These are phyloP conservation scores for Tamandua tetradactyla DNA, from an alignment of 2,797 vertebrate species.

Conservation along the genomic window DNA sequence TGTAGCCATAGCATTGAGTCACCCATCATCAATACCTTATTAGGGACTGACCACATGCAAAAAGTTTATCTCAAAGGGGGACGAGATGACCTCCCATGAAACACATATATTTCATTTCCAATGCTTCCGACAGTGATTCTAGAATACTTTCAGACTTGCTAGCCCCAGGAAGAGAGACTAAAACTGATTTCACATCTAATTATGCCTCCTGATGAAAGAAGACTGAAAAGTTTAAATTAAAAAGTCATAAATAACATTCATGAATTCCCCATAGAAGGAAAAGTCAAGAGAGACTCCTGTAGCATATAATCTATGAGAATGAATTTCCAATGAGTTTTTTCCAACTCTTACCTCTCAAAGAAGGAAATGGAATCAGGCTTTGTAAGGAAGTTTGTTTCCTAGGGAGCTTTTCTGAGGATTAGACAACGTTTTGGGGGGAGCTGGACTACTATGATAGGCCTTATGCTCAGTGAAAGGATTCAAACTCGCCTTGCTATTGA, in stretches of 20 bases:
- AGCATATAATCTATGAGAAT: background rate
- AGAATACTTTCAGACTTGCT: background rate
- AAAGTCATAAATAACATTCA: background rate
- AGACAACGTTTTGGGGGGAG: background rate
- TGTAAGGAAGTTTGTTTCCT: slow-evolving; percentile 29
- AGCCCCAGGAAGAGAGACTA: background rate
- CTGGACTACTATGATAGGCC: background rate
- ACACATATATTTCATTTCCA: slow-evolving; percentile 21
- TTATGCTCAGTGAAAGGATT: slow-evolving; percentile 33
- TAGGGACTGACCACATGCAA: background rate
- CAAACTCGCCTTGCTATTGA: background rate
- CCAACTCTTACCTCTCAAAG: background rate
- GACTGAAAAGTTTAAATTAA: background rate
- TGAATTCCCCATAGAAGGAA: slow-evolving; percentile 8
- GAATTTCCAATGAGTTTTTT: background rate
- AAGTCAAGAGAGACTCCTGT: background rate
- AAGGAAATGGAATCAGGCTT: background rate
- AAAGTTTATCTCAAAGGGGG: slow-evolving; percentile 4
- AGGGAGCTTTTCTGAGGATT: slow-evolving; percentile 12
- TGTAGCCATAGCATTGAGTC: background rate
- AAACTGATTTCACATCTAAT: background rate
- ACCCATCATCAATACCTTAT: background rate
- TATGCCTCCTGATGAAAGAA: background rate
- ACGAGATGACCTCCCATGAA: background rate
- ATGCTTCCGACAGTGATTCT: background rate